phyloP scores from a whole-genome alignment of 1,140 invertebrate genomes.

The Ruditapes philippinarum region DNA sequence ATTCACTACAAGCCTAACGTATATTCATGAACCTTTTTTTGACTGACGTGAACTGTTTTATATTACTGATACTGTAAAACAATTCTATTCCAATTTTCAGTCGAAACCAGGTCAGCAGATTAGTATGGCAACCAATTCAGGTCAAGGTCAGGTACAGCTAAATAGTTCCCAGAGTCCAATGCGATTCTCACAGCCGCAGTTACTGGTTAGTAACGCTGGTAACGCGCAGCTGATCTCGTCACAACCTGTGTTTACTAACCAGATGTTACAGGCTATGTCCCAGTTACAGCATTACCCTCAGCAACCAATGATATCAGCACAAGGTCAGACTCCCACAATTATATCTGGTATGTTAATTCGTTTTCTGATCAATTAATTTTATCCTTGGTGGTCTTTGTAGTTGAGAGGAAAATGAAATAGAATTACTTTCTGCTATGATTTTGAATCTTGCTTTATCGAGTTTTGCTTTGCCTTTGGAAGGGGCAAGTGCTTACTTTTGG shows the following conservation, averaged over 20 bases:
- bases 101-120: constrained; percentile 77
- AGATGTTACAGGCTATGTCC: constrained; percentile 83
- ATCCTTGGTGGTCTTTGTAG: too few species aligned
- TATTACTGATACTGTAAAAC: too few species aligned
- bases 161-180: constrained; percentile 78
- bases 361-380: too few species aligned
- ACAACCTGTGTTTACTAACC: constrained; percentile 83
- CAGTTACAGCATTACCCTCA: constrained; percentile 75
- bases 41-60: too few species aligned
- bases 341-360: constrained; percentile 69
- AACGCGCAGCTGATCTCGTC: constrained; percentile 82
- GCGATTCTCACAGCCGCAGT: constrained; percentile 79
- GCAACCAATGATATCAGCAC: constrained; percentile 75
- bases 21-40: too few species aligned
- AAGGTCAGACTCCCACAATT: constrained; percentile 81
- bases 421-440: too few species aligned
- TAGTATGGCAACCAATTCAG: constrained; percentile 66
- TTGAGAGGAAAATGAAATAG: too few species aligned
- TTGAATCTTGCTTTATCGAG: too few species aligned
- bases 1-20: too few species aligned
- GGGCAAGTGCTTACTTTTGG: too few species aligned
- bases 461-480: too few species aligned
- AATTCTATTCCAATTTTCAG: constrained; percentile 46
- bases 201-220: constrained; percentile 76
- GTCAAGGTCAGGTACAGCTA: constrained; percentile 77